These are phyloP conservation scores for Glyptemys insculpta DNA, from an alignment of 2,797 vertebrate genomes.

Conservation along the genomic window DNA sequence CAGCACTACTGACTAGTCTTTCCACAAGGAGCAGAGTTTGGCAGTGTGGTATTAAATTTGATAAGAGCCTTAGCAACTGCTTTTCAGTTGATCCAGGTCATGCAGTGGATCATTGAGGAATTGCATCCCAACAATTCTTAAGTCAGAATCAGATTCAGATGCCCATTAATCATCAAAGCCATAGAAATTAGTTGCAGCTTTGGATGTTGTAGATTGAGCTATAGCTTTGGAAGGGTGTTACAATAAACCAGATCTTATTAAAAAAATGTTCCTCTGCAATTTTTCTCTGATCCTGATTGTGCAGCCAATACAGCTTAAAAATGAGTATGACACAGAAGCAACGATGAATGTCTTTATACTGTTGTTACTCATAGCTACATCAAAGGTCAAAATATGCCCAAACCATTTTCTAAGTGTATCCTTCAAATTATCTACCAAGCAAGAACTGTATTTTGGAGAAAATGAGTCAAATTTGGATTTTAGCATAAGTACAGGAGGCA, in stretches of 20 bases:
- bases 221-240: neutral
- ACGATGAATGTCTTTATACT: too few species aligned
- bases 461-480: too few species aligned
- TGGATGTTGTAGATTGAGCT: neutral
- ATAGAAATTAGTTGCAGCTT: neutral
- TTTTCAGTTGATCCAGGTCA: neutral
- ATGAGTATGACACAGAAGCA: neutral
- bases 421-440: too few species aligned
- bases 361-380: too few species aligned
- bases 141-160: neutral
- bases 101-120: neutral
- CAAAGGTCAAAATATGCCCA: too few species aligned
- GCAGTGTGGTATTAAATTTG: neutral
- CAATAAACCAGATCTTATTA: neutral
- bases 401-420: too few species aligned
- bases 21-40: neutral
- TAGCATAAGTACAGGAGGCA: too few species aligned
- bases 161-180: neutral
- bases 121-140: neutral
- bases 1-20: neutral
- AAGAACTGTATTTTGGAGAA: too few species aligned
- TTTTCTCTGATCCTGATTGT: neutral
- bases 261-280: too few species aligned
- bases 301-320: neutral
- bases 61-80: neutral